These are phyloP conservation scores for Eupithecia exiguata DNA, from an alignment of 2,888 invertebrate species.

Conservation along the genomic window DNA sequence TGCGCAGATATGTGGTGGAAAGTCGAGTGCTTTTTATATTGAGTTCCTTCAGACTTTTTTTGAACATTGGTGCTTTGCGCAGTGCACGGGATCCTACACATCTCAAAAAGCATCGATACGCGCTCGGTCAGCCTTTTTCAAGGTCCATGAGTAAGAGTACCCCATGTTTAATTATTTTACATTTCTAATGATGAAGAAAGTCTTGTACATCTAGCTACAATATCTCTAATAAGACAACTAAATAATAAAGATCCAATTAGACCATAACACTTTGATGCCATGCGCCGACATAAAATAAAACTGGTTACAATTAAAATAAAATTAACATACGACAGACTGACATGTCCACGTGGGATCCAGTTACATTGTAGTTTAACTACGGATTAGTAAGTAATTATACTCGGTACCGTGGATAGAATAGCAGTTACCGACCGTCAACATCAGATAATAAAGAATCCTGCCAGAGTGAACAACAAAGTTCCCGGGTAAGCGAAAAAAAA, in stretches of 20 bases:
- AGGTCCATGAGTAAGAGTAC: background rate
- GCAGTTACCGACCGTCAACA: background rate
- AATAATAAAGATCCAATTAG: slow-evolving; percentile 40
- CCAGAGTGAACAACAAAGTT: too few species aligned
- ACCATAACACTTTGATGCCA: slow-evolving; percentile 33
- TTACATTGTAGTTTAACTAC: slow-evolving; percentile 1
- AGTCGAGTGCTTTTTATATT: too few species aligned
- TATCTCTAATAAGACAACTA: slow-evolving; percentile 15
- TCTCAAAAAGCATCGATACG: too few species aligned
- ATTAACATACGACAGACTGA: slow-evolving; percentile 32
- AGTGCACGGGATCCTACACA: too few species aligned
- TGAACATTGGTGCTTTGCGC: too few species aligned
- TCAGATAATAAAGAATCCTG: background rate
- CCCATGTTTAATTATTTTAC: background rate
- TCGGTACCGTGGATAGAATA: background rate
- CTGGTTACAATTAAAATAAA: slow-evolving; percentile 39
- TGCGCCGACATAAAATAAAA: slow-evolving; percentile 31
- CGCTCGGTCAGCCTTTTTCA: too few species aligned
- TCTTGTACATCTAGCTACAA: slow-evolving; percentile 5
- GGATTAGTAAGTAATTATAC: background rate
- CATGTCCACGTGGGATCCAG: slow-evolving; percentile 4
- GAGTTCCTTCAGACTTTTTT: too few species aligned
- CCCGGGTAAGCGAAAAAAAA: too few species aligned
- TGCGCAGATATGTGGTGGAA: too few species aligned
- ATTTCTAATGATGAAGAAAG: background rate